Evolutionary conservation across 1,140 invertebrate species (phyloP).

Genomic region (Magallana angulata): DNA sequence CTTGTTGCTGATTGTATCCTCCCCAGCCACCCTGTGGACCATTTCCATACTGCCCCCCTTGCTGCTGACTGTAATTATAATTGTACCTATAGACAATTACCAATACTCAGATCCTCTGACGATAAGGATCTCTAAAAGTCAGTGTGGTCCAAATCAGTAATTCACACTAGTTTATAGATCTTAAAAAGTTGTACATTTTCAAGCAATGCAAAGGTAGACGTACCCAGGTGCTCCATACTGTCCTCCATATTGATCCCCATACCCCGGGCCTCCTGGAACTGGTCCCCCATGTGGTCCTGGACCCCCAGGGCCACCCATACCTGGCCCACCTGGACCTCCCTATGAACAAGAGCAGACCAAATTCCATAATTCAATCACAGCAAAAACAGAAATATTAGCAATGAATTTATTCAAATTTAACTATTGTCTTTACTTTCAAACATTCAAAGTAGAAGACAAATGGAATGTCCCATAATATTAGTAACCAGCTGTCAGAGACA

Average conservation of each 20-base stretch:
- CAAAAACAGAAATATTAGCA: background rate
- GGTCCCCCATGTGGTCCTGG: constrained; percentile 70
- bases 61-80: constrained; percentile 64
- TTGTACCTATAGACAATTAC: background rate
- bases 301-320: constrained; percentile 70
- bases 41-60: constrained; percentile 62
- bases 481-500: constrained; percentile 39
- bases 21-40: constrained; percentile 64
- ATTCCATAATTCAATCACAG: background rate
- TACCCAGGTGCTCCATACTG: constrained; percentile 68
- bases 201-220: constrained; percentile 25
- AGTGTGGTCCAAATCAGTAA: no score
- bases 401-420: no score
- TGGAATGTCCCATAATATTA: constrained; percentile 31
- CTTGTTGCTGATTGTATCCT: constrained; percentile 76
- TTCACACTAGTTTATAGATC: no score
- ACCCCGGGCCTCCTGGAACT: constrained; percentile 80
- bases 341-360: background rate
- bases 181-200: background rate
- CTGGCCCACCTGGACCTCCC: constrained; percentile 70
- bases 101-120: background rate
- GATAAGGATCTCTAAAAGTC: background rate
- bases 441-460: background rate
- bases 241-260: constrained; percentile 63
- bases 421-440: no score